phyloP scores from a whole-genome alignment of 2,888 invertebrate species.

The Drosophila greeni region DNA sequence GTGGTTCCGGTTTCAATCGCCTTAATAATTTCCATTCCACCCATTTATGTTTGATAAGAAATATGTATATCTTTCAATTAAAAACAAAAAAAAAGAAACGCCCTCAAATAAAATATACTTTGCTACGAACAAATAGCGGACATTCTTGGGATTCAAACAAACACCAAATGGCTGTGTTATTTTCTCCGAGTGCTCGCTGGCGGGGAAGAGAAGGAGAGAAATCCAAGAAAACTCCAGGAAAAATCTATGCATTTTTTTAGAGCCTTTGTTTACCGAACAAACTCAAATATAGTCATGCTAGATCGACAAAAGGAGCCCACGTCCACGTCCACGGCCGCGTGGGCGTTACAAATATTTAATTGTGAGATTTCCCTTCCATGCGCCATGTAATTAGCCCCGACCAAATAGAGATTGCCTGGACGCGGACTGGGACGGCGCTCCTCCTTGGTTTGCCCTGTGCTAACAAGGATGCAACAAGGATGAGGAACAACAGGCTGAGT shows the following conservation, averaged over 20 bases:
- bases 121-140: neutral
- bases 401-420: slow-evolving; percentile 49
- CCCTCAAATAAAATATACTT: slow-evolving; percentile 6
- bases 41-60: slow-evolving; percentile 3
- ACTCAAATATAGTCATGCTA: slow-evolving; percentile 45
- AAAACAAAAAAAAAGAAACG: slow-evolving; percentile 2
- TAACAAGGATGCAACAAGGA: slow-evolving; percentile 70
- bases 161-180: neutral
- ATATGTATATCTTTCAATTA: slow-evolving; percentile 2
- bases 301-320: slow-evolving; percentile 29
- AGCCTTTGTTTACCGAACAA: slow-evolving; percentile 45
- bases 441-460: slow-evolving; percentile 61
- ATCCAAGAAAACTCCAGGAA: slow-evolving; percentile 17
- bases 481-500: slow-evolving; percentile 2
- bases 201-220: neutral
- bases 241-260: slow-evolving; percentile 18
- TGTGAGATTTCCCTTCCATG: slow-evolving; percentile 64
- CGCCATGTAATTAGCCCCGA: slow-evolving; percentile 67
- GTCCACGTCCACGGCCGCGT: slow-evolving; percentile 20
- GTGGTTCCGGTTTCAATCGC: neutral
- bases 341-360: slow-evolving; percentile 77
- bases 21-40: neutral
- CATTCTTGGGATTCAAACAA: slow-evolving; percentile 4
- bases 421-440: slow-evolving; percentile 1
- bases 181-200: neutral